A percentile compares a stretch with the other conserved stretches of the same genome.
Evolutionary conservation across 2,888 invertebrate genomes (phyloP).

Genomic region (Leuctra nigra): DNA sequence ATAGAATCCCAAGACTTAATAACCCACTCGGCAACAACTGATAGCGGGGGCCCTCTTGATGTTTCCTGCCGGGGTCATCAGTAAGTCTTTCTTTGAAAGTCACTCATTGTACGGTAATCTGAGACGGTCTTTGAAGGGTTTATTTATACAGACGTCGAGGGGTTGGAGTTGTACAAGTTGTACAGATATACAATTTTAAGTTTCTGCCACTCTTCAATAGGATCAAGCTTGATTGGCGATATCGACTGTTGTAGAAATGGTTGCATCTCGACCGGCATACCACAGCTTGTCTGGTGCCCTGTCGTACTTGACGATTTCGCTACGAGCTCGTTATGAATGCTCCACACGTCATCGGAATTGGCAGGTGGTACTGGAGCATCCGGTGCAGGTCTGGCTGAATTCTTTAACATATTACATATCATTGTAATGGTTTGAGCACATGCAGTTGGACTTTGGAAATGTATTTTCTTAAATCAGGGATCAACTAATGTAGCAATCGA

Average conservation of each 20-base stretch:
- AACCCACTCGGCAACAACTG: neutral
- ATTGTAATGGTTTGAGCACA: slow-evolving; percentile 27
- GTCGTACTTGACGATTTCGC: neutral
- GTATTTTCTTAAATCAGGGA: slow-evolving; percentile 33
- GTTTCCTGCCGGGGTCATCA: neutral
- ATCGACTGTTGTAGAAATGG: neutral
- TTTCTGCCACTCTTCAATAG: neutral
- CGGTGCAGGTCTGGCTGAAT: neutral
- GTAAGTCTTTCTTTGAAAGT: neutral
- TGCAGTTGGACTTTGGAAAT: slow-evolving; percentile 31
- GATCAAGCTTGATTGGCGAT: neutral
- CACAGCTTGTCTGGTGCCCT: neutral
- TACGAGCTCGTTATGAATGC: neutral
- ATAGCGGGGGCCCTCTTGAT: neutral
- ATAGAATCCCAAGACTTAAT: neutral
- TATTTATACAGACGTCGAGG: slow-evolving; percentile 7
- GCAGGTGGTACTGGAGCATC: neutral
- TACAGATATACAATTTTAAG: neutral
- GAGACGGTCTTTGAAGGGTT: neutral
- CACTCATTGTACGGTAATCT: neutral
- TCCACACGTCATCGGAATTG: no score
- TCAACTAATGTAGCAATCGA: slow-evolving; percentile 33
- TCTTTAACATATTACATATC: slow-evolving; percentile 12
- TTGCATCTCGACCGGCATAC: slow-evolving; percentile 3
- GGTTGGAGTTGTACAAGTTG: slow-evolving; percentile 14